Evolutionary conservation across 2,888 invertebrate species (phyloP), one percentile per base, ranked within the genome.

Genomic region (Mythimna albipuncta): DNA sequence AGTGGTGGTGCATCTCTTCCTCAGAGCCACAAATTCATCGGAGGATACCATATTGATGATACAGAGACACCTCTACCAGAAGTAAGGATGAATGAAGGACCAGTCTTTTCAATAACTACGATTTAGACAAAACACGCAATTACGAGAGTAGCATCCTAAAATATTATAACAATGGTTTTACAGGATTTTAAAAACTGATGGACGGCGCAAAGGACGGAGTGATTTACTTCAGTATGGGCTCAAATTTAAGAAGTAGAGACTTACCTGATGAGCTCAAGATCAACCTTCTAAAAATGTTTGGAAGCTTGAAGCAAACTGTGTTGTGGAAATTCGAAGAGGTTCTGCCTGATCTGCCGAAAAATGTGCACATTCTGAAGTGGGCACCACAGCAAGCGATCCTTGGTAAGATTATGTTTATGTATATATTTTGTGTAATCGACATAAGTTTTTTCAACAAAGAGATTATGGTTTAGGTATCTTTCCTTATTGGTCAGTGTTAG

Each of bases 181-280:
- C 82, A 95, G 95, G 89, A 94, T 63, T 79, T 96, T 2, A 87
- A 95, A 90, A 91, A 62, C 87, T 95, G n/a, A 87, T 96, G 86
- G 94, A 96, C 66, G 86, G 87, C 2, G 89, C 96, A 0, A 91
- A 91, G 67, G 64, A 96, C 62, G 96, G 97, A 0, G 93, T 95
- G 0, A 93, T 97, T 58, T 96, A 93, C 87, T 96, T 97, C 84
- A 96, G 96, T 72, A 90, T 97, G 92, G 96, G 97, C 0, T 93
- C 95, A 0, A 93, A 92, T 54, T 71, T 96, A 16, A 91, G 88
- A 54, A 93, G 94, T 63, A 91, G 89, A n/a, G 82, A 87, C 0
- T 87, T 96, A 77, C 93, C 95, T 0, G 88, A 90, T 0, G 83
- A 89, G 35, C 76, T 91, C 3, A 93, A 92, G 71, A 76, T 71